Evolutionary conservation across 2,888 invertebrate species (phyloP).

Genomic region (Rhingia rostrata): DNA sequence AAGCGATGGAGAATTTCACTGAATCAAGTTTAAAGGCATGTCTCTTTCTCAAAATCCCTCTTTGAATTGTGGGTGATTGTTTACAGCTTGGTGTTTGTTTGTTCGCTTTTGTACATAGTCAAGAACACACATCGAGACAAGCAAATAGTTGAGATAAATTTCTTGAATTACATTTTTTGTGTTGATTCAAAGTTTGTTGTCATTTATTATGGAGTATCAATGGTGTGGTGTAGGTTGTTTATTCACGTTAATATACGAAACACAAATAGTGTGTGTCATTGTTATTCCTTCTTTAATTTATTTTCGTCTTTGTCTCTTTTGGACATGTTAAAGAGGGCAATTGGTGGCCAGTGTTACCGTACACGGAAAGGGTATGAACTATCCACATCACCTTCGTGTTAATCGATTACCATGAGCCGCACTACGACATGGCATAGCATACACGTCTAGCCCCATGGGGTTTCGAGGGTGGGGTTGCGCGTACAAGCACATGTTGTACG

Average conservation of each 20-base stretch:
- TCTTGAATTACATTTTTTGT: constrained; percentile 34
- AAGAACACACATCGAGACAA: constrained; percentile 1
- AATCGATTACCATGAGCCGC: constrained; percentile 53
- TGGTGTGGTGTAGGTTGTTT: background rate
- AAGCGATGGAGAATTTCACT: constrained; percentile 20
- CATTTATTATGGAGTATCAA: constrained; percentile 64
- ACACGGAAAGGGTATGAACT: constrained; percentile 38
- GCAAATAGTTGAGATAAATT: constrained; percentile 55
- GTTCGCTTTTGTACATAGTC: background rate
- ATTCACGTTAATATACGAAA: constrained; percentile 26
- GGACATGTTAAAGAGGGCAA: constrained; percentile 57
- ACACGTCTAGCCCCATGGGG: constrained; percentile 6
- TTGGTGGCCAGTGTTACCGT: constrained; percentile 18
- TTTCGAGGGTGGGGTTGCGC: background rate
- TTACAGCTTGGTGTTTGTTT: constrained; percentile 52
- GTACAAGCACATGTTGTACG: background rate
- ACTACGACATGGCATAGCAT: constrained; percentile 15
- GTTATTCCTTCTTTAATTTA: constrained; percentile 49
- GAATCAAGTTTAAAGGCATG: constrained; percentile 40
- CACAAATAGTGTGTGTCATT: constrained; percentile 29
- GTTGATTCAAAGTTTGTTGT: constrained; percentile 60
- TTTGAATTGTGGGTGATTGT: constrained; percentile 54
- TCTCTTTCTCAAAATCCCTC: constrained; percentile 33
- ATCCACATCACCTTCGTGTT: constrained; percentile 34
- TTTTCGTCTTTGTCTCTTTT: constrained; percentile 48